Evolutionary conservation across 2,888 invertebrate genomes (phyloP).

Genomic region (Incurvaria masculella): DNA sequence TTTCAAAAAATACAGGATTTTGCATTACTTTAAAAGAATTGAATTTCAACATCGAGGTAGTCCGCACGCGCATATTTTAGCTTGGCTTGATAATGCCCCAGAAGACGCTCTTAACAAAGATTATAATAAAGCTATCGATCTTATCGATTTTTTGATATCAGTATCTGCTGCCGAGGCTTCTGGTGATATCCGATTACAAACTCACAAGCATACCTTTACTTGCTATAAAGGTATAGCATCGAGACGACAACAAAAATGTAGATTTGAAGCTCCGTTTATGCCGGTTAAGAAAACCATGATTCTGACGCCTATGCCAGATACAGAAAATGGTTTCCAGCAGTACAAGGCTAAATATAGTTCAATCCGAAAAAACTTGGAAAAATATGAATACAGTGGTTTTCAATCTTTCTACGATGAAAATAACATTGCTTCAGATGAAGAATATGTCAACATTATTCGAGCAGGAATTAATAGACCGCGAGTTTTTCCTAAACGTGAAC

Average conservation of each 20-base stretch:
- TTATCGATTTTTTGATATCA: constrained; percentile 21
- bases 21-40: constrained; percentile 24
- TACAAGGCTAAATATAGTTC: constrained; percentile 3
- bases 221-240: constrained; percentile 18
- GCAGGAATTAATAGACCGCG: constrained; percentile 19
- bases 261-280: constrained; percentile 25
- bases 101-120: constrained; percentile 12
- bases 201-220: constrained; percentile 19
- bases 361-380: constrained; percentile 12
- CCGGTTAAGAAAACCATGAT: constrained; percentile 19
- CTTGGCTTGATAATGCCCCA: constrained; percentile 27
- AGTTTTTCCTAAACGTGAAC: constrained; percentile 19
- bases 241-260: constrained; percentile 17
- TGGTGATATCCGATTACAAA: constrained; percentile 18
- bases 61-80: constrained; percentile 24
- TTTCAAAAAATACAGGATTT: constrained; percentile 22
- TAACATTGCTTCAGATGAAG: constrained; percentile 11
- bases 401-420: constrained; percentile 10
- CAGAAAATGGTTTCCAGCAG: constrained; percentile 4
- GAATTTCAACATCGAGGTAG: constrained; percentile 29
- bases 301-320: constrained; percentile 12
- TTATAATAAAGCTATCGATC: constrained; percentile 16
- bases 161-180: constrained; percentile 17
- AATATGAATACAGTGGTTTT: constrained; percentile 9
- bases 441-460: constrained; percentile 15